Evolutionary conservation across 2,113 vertebrate species (phyloP), one percentile per base, ranked within the genome.

Genomic region (Carassius auratus): DNA sequence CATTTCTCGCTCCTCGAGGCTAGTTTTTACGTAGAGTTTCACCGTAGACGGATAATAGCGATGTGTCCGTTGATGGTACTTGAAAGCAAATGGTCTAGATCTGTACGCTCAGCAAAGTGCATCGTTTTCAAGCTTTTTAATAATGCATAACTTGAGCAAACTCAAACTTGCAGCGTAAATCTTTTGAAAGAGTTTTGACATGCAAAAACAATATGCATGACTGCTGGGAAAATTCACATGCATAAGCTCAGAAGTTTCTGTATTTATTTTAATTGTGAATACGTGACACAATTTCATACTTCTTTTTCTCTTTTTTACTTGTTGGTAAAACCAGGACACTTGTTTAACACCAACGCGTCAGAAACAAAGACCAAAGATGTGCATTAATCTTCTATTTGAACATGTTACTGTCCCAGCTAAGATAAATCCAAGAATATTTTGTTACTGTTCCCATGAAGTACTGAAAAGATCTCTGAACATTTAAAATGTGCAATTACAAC

Each of bases 21-120:
- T 73, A 42, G 69, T n/a, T 73, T 73, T 73, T 33, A 69, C 30
- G 6, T 12, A 3, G n/a, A 45, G 38, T n/a, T 50, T 55, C 30
- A 19, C 42, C 61, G 5, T 33, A 77, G 76, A 21, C 42, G 13
- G n/a, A 66, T 66, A 26, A 50, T 50, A 45, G 42, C 61, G 38
- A 5, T 14, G 57, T 8, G 57, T 79, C 76, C n/a, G 15, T 45
- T 79, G 76, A 79, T 78, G 57, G 76, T 42, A 3, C 57, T 79
- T 66, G 15, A 66, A 66, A 45, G 59, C 14, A 81, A 66, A 66
- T 66, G 61, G 42, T 81, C 36, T 48, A 15, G 36, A 30, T 15
- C 38, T 76, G 73, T 52, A 23, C 10, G 23, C 78, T 81, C 61
- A 81, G 61, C 78, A 81, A 81, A 66, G 38, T 50, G 78, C 61